Percentiles rank a stretch among this genome's conserved stretches.
Evolutionary conservation across 1,140 invertebrate species (phyloP).

Genomic region (Zaprionus kolodkinae): DNA sequence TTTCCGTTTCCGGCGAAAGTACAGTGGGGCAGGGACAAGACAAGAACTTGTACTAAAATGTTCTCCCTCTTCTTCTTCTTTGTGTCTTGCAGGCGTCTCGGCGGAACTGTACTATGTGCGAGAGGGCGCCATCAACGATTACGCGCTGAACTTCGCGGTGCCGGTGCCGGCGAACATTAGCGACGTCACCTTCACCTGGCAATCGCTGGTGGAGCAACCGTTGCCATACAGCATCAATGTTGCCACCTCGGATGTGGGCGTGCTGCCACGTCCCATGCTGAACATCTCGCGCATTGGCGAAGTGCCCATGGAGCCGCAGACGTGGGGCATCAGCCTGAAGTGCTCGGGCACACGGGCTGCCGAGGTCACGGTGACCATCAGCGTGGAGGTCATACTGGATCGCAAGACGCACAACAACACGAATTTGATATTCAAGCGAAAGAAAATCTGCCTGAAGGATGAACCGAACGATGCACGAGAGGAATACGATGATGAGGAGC

Average conservation of each 20-base stretch:
- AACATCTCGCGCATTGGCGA: slow-evolving; percentile 93
- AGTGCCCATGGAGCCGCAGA: slow-evolving; percentile 91
- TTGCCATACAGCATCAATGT: slow-evolving; percentile 92
- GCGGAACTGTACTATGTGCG: slow-evolving; percentile 95
- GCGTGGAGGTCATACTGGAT: slow-evolving; percentile 92
- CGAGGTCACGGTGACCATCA: slow-evolving; percentile 93
- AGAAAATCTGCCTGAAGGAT: slow-evolving; percentile 90
- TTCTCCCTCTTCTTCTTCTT: slow-evolving; percentile 15
- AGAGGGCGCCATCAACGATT: slow-evolving; percentile 92
- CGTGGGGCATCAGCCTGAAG: slow-evolving; percentile 92
- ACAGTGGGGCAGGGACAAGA: slow-evolving; percentile 20
- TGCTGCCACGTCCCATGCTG: slow-evolving; percentile 89
- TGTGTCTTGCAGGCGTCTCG: slow-evolving; percentile 88
- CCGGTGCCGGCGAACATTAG: slow-evolving; percentile 92
- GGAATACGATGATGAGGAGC: slow-evolving; percentile 72
- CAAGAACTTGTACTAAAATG: slow-evolving; percentile 26
- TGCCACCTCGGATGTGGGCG: slow-evolving; percentile 90
- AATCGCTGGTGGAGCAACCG: slow-evolving; percentile 90
- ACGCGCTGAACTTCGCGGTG: slow-evolving; percentile 93
- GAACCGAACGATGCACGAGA: slow-evolving; percentile 72
- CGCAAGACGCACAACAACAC: slow-evolving; percentile 88
- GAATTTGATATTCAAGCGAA: slow-evolving; percentile 90
- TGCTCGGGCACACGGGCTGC: slow-evolving; percentile 92
- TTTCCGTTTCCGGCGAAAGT: slow-evolving; percentile 53
- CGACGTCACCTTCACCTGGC: slow-evolving; percentile 94